A percentile compares a stretch with the other conserved stretches of the same genome.
Conservation (phyloP, 2,797 vertebrate species). For the Sebastolobus altivelis region DNA sequence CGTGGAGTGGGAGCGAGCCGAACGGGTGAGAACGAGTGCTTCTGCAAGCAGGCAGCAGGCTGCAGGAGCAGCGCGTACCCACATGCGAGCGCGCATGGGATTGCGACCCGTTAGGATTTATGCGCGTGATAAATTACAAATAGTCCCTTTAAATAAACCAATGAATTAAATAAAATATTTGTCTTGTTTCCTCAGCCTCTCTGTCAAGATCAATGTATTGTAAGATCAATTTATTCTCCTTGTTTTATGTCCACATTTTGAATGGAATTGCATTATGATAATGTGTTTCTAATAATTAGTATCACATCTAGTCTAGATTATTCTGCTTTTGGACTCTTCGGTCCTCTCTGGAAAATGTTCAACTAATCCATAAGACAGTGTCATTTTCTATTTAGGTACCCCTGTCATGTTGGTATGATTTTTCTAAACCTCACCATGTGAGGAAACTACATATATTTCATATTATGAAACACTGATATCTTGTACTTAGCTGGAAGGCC, state of each 20-base stretch:
- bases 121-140: no score
- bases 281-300: not conserved
- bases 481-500: not conserved
- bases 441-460: not conserved
- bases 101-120: no score
- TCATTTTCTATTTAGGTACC: not conserved
- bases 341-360: not conserved
- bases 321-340: not conserved
- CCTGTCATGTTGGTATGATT: not conserved
- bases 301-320: not conserved
- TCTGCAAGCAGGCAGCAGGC: no score
- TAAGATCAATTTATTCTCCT: not conserved
- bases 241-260: not conserved
- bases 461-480: not conserved
- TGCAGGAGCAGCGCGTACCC: no score
- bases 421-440: not conserved
- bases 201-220: not conserved
- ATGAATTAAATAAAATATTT: not conserved
- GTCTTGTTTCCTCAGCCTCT: not conserved
- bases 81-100: no score
- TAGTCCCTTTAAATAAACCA: no score
- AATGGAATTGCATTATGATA: not conserved
- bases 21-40: no score
- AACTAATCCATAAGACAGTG: not conserved
- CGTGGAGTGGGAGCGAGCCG: no score